phyloP scores from a whole-genome alignment of 2,113 vertebrate genomes.

The Clinocottus analis region DNA sequence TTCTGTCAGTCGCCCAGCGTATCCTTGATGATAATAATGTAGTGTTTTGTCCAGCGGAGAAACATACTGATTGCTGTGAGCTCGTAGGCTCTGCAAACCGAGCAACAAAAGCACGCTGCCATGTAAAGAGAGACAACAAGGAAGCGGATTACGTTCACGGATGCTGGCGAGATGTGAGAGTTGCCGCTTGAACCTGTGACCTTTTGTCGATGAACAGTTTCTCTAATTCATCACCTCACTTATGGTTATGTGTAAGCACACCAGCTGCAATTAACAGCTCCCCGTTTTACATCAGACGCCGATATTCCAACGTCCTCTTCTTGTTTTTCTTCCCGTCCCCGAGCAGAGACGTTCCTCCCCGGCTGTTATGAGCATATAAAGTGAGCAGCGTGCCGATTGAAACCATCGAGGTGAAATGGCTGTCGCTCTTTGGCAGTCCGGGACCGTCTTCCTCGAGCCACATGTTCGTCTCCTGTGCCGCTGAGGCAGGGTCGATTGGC shows the following conservation, averaged over 20 bases:
- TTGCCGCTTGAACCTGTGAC: neutral
- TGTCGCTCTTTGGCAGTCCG: slow-evolving; percentile 12
- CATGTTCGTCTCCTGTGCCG: slow-evolving; percentile 10
- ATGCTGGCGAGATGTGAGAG: neutral
- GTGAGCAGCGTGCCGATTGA: slow-evolving; percentile 17
- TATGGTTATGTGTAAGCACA: neutral
- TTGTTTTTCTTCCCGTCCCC: neutral
- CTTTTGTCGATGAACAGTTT: neutral
- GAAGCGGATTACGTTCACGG: too few relatives aligned
- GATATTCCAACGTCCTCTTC: neutral
- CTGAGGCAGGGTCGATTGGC: slow-evolving; percentile 25
- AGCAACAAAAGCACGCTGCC: neutral
- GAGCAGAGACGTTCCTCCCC: neutral
- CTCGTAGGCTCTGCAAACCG: neutral
- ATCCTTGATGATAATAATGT: neutral
- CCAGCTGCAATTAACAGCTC: neutral
- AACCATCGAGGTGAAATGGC: slow-evolving; percentile 1
- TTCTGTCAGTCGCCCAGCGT: neutral
- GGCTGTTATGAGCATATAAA: slow-evolving; percentile 30
- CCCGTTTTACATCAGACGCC: neutral
- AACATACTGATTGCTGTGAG: neutral
- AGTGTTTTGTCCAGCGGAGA: neutral
- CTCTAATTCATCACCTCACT: neutral
- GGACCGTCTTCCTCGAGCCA: slow-evolving; percentile 22
- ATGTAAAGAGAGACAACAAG: neutral